Evolutionary conservation across 1,140 invertebrate genomes (phyloP).

Genomic region (Pseudomyrmex dendroicus): DNA sequence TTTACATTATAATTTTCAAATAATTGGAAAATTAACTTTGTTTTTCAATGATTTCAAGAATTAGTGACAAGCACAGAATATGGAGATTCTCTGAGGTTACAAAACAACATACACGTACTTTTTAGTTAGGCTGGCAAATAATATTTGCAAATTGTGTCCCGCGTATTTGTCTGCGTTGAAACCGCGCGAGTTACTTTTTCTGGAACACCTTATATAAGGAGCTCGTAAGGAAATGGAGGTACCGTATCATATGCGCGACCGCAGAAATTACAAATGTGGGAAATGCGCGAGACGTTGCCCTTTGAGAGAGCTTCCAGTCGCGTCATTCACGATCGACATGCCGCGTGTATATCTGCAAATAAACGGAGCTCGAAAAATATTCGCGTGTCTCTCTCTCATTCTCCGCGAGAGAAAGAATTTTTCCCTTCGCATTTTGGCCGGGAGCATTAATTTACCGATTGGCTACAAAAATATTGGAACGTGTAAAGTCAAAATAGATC

Average conservation of each 20-base stretch:
- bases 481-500: background rate
- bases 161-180: background rate
- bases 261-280: constrained; percentile 51
- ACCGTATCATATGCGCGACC: background rate
- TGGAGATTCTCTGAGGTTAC: too few species aligned
- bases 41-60: too few species aligned
- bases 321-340: background rate
- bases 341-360: background rate
- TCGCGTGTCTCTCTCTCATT: background rate
- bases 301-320: constrained; percentile 17
- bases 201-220: background rate
- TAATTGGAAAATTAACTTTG: too few species aligned
- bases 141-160: too few species aligned
- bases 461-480: background rate
- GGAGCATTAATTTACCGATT: background rate
- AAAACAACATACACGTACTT: too few species aligned
- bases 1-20: too few species aligned
- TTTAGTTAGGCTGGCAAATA: too few species aligned
- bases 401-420: background rate
- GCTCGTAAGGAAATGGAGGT: background rate
- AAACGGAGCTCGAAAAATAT: background rate
- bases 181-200: background rate
- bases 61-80: too few species aligned
- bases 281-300: constrained; percentile 3
- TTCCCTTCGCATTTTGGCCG: too few species aligned